Evolutionary conservation across 2,888 invertebrate species (phyloP), one percentile per base, ranked within the genome.

Genomic region (Endotricha flammealis): DNA sequence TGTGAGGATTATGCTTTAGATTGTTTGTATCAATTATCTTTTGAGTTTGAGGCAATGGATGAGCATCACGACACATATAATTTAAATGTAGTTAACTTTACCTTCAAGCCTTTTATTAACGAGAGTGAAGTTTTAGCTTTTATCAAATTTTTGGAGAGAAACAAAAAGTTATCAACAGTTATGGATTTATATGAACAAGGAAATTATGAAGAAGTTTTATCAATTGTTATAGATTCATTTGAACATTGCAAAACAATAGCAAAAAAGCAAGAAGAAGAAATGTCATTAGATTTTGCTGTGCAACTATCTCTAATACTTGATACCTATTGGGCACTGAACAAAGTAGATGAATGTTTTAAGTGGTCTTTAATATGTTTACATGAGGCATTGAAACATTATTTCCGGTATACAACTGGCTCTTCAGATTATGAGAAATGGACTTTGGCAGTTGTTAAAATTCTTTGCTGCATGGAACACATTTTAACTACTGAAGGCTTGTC

Each of bases 351-450:
- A 29, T 93, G 94, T 59, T 90, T 93, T 42, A 80, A 90, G 46
- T 96, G 95, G 95, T 90, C 92, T 1, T 91, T 95, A 52, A 90
- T 88, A 36, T 93, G 92, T 55, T 79, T 95, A 12, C 89, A 93
- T 61, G 95, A 95, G 77, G 88, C 92, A 1, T 81, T 94, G 33
- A 88, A 90, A 33, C 90, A 91, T 65, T 91, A 90, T 57, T 83
- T 90, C 44, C 60, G 78, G 24, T 72, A 60, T 17, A 78, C 82
- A n/a, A 75, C 79, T 41, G 82, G 81, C 3, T 72, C 75, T 24
- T 50, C 65, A 36, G 82, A 86, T 44, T 83, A 83, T 48, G 71
- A 86, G 2, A 87, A 81, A 44, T 88, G 87, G 87, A 75, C 74
- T 5, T 42, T 75, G 1, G 64, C 82, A 35, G 78, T 86, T 22